A percentile compares a stretch with the other conserved stretches of the same genome.
These are phyloP conservation scores for Adrianichthys oophorus DNA, from an alignment of 2,797 vertebrate species.

Conservation along the genomic window DNA sequence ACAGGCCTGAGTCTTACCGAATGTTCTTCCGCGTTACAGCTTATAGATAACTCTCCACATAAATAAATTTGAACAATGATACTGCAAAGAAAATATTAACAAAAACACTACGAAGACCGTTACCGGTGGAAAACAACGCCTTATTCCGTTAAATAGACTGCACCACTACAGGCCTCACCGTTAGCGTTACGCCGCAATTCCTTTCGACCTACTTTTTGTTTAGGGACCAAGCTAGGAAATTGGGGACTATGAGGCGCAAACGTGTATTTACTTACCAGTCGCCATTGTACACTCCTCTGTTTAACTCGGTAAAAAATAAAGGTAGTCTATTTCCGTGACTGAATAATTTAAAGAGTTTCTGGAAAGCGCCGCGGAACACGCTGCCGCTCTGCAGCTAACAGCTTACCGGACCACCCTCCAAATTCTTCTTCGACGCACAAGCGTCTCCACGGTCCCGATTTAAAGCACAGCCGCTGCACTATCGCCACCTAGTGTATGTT, in stretches of 20 bases:
- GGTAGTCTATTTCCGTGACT: slow-evolving; percentile 12
- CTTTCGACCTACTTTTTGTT: slow-evolving; percentile 21
- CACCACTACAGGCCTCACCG: slow-evolving; percentile 56
- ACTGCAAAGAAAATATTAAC: no score
- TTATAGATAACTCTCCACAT: no score
- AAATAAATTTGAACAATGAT: no score
- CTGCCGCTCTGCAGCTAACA: slow-evolving; percentile 20
- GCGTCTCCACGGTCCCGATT: no score
- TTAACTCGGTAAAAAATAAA: slow-evolving; percentile 22
- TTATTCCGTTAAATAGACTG: slow-evolving; percentile 40
- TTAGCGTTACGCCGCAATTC: slow-evolving; percentile 14
- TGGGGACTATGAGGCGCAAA: fast-evolving
- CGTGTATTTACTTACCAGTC: slow-evolving; percentile 65
- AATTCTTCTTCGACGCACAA: slow-evolving; percentile 27
- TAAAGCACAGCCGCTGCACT: fast-evolving
- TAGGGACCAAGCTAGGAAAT: not conserved
- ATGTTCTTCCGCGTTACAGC: no score
- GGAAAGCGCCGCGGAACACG: slow-evolving; percentile 17
- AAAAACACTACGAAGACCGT: no score
- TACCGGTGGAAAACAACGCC: no score
- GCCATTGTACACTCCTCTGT: slow-evolving; percentile 64
- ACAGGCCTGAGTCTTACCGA: no score
- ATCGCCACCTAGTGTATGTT: slow-evolving; percentile 39
- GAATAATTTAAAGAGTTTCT: slow-evolving; percentile 55
- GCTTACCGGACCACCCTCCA: slow-evolving; percentile 33